Evolutionary conservation across 2,888 invertebrate genomes (phyloP).

Genomic region (Drosophila parthenogenetica): DNA sequence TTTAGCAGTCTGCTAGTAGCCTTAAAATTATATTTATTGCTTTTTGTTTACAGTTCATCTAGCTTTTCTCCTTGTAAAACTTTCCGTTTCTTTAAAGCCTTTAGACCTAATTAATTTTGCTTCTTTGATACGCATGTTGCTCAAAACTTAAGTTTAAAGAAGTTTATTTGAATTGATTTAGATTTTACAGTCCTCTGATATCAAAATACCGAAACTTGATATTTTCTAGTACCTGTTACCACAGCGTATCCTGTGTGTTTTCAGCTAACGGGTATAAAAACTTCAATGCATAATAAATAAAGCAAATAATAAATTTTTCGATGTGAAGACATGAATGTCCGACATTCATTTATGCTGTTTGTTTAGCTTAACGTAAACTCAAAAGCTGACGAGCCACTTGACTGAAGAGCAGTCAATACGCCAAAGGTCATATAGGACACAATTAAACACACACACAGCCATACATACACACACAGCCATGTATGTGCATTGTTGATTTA

Average conservation of each 20-base stretch:
- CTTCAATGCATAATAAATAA: constrained; percentile 78
- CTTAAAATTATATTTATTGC: background rate
- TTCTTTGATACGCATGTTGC: constrained; percentile 21
- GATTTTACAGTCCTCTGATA: too few species aligned
- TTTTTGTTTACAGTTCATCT: background rate
- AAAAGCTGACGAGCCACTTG: constrained; percentile 28
- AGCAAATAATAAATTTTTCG: constrained; percentile 73
- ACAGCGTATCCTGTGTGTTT: background rate
- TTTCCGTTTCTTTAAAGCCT: constrained; percentile 7
- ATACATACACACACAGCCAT: background rate
- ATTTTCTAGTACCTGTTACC: too few species aligned
- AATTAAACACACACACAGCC: constrained; percentile 7
- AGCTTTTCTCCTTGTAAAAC: background rate
- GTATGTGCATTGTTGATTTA: constrained; percentile 46
- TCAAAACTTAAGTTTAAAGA: background rate
- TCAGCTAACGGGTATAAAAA: constrained; percentile 9
- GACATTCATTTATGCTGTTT: constrained; percentile 59
- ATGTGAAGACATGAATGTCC: constrained; percentile 23
- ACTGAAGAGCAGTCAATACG: constrained; percentile 31
- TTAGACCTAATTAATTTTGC: constrained; percentile 17
- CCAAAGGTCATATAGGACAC: constrained; percentile 55
- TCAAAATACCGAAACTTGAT: too few species aligned
- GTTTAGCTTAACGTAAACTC: constrained; percentile 39
- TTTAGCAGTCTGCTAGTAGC: too few species aligned
- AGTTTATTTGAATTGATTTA: too few species aligned